Evolutionary conservation across 1,140 invertebrate species (phyloP).

Genomic region (Drosophila guanche): DNA sequence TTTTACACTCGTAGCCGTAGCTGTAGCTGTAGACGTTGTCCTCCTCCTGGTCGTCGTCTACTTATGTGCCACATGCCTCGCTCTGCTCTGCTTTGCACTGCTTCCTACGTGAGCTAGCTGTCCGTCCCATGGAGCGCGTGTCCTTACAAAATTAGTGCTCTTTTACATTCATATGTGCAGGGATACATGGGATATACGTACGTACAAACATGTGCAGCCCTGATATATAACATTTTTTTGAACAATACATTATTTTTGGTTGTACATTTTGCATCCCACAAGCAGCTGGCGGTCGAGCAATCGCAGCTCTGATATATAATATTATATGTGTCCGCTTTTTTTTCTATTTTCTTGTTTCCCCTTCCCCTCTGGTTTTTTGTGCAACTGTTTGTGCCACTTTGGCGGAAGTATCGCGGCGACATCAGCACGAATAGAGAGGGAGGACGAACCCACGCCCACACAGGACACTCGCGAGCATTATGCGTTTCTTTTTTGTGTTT

Average conservation of each 20-base stretch:
- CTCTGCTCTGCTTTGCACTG: conserved; percentile 5
- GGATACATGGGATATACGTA: conserved; percentile 30
- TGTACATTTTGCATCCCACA: conserved; percentile 39
- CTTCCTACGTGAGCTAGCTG: conserved; percentile 27
- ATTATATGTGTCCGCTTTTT: conserved; percentile 14
- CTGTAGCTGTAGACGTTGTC: conserved; percentile 37
- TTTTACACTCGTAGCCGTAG: conserved; percentile 6
- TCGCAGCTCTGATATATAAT: conserved; percentile 36
- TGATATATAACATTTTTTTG: conserved; percentile 60
- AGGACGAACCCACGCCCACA: conserved; percentile 16
- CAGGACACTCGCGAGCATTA: conserved; percentile 30
- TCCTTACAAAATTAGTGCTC: conserved; percentile 81
- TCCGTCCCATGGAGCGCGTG: conserved; percentile 60
- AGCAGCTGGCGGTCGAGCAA: conserved; percentile 22
- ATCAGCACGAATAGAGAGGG: conserved; percentile 47
- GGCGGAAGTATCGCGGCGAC: conserved; percentile 78
- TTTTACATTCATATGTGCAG: conserved; percentile 56
- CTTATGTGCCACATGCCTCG: conserved; percentile 70
- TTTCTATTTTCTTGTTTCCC: too few species aligned
- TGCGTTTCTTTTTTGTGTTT: conserved; percentile 25
- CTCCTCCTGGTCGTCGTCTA: conserved; percentile 64
- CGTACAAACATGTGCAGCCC: conserved; percentile 15
- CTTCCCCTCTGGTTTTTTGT: conserved; percentile 28
- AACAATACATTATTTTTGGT: conserved; percentile 69
- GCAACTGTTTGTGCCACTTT: conserved; percentile 72